Conservation (phyloP, 1,140 invertebrate genomes). For the Saxidomus purpurata region DNA sequence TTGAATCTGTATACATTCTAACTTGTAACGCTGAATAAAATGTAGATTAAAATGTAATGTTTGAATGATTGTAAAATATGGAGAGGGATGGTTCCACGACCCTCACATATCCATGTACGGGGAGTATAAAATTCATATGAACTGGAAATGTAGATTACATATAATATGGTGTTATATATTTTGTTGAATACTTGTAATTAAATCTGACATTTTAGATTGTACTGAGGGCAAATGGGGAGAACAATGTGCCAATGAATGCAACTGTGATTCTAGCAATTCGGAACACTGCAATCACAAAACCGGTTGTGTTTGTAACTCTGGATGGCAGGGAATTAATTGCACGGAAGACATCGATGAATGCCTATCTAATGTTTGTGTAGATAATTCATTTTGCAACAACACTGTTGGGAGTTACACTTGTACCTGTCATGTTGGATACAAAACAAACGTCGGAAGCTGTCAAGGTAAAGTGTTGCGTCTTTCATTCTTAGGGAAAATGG, state of each 20-base stretch:
- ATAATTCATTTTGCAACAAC: not conserved
- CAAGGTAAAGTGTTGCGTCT: constrained; percentile 1
- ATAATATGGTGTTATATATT: too few relatives aligned
- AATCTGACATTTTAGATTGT: not conserved
- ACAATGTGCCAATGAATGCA: not conserved
- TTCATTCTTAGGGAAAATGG: too few relatives aligned
- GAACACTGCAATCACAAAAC: not conserved
- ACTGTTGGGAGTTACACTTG: not conserved
- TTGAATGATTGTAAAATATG: not conserved
- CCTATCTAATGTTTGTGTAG: not conserved
- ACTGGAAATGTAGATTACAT: not conserved
- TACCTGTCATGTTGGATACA: not conserved
- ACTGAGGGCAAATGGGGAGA: not conserved
- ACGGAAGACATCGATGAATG: not conserved
- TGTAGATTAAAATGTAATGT: too few relatives aligned
- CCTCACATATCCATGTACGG: too few relatives aligned
- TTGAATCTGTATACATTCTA: too few relatives aligned
- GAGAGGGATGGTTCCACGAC: too few relatives aligned
- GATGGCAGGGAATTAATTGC: not conserved
- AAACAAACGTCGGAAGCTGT: not conserved
- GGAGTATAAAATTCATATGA: too few relatives aligned
- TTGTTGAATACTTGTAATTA: too few relatives aligned
- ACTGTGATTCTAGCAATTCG: not conserved
- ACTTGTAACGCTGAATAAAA: too few relatives aligned
- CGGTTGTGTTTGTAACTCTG: not conserved